Percentiles rank a stretch among this genome's conserved stretches.
These are phyloP conservation scores for Macquaria ambigua DNA, from an alignment of 2,113 vertebrate species.

Conservation along the genomic window DNA sequence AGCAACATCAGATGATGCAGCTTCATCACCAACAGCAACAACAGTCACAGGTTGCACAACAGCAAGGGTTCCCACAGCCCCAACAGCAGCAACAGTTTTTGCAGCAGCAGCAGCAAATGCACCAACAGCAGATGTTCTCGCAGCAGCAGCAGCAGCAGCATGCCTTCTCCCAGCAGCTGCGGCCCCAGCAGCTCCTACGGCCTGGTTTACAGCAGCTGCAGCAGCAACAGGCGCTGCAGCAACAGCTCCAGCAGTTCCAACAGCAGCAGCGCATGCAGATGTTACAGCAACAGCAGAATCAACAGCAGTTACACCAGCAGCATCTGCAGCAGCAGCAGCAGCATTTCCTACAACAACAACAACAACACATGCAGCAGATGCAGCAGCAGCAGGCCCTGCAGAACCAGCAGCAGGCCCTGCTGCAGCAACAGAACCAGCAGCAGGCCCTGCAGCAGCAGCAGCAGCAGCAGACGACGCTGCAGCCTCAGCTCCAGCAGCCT, in stretches of 20 bases:
- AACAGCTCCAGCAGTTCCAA: slow-evolving; percentile 84
- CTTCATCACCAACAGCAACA: slow-evolving; percentile 62
- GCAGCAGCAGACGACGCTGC: slow-evolving; percentile 59
- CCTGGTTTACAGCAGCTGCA: slow-evolving; percentile 86
- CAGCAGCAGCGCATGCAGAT: slow-evolving; percentile 83
- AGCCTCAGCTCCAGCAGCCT: slow-evolving; percentile 74
- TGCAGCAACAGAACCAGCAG: slow-evolving; percentile 84
- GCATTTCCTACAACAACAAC: slow-evolving; percentile 73
- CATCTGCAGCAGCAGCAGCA: slow-evolving; percentile 80
- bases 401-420: slow-evolving; percentile 71
- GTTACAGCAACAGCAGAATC: slow-evolving; percentile 83
- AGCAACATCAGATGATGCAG: slow-evolving; percentile 69
- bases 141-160: slow-evolving; percentile 83
- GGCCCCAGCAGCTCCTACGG: slow-evolving; percentile 78
- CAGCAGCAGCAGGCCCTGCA: slow-evolving; percentile 83
- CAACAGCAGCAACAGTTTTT: slow-evolving; percentile 84
- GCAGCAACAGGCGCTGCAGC: slow-evolving; percentile 84
- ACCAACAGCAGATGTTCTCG: slow-evolving; percentile 82
- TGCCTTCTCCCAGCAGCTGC: slow-evolving; percentile 80
- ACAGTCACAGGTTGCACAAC: slow-evolving; percentile 70
- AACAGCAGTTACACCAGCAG: slow-evolving; percentile 84
- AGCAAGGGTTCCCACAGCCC: slow-evolving; percentile 76
- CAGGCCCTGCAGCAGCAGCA: slow-evolving; percentile 74
- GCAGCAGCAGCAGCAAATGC: slow-evolving; percentile 83
- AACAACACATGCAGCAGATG: slow-evolving; percentile 84